phyloP scores from a whole-genome alignment of 2,113 vertebrate genomes.

The Garra rufa region DNA sequence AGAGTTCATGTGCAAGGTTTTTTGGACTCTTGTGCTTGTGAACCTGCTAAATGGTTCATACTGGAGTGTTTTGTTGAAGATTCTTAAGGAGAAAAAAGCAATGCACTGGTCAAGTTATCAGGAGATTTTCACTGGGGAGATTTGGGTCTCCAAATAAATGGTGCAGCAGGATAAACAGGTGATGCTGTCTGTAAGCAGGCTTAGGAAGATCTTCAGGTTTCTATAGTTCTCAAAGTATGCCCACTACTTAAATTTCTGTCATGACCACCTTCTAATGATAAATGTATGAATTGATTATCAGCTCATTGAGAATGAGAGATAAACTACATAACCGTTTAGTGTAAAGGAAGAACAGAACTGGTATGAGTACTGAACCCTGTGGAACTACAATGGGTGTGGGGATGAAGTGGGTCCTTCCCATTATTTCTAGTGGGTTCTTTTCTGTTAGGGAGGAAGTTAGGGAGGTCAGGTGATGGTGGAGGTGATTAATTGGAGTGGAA shows the following conservation, averaged over 20 bases:
- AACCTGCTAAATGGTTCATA: neutral
- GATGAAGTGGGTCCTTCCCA: neutral
- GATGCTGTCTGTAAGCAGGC: neutral
- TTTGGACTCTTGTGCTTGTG: neutral
- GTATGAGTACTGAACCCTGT: neutral
- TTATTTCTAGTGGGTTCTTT: neutral
- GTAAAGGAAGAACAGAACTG: neutral
- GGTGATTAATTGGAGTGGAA: neutral
- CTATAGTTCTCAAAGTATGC: neutral
- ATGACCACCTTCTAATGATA: neutral
- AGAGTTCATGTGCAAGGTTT: neutral
- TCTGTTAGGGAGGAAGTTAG: neutral
- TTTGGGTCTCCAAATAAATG: neutral
- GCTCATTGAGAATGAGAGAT: neutral
- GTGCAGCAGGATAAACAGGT: neutral
- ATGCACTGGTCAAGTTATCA: neutral
- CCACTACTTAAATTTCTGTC: neutral
- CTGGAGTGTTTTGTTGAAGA: neutral
- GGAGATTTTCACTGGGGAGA: neutral
- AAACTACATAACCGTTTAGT: neutral
- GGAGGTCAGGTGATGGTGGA: conserved; percentile 3
- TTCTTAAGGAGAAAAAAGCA: neutral
- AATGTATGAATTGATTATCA: neutral
- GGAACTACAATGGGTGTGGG: neutral
- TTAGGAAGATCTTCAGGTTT: neutral